phyloP scores from a whole-genome alignment of 2,113 vertebrate species.

The Chroicocephalus ridibundus region DNA sequence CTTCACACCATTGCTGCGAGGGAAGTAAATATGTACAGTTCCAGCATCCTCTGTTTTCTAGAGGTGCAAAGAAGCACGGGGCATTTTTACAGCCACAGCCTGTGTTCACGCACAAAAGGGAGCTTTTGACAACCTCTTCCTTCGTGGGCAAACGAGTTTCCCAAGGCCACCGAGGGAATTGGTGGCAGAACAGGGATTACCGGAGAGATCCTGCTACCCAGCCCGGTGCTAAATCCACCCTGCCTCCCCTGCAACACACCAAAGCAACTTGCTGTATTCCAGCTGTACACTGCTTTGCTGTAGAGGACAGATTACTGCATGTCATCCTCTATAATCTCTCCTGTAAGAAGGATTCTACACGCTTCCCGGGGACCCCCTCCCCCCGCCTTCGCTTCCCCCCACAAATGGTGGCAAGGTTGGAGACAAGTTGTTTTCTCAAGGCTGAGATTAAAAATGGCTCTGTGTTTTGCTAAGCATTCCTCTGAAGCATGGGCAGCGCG shows the following conservation, averaged over 20 bases:
- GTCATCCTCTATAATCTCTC: slow-evolving; percentile 17
- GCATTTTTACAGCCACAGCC: not conserved
- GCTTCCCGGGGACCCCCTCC: not conserved
- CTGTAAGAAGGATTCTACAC: not conserved
- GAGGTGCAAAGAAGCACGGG: slow-evolving; percentile 31
- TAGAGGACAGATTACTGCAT: not conserved
- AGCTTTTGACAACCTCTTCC: slow-evolving; percentile 16
- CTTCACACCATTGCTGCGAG: slow-evolving; percentile 49
- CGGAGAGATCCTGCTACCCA: not conserved
- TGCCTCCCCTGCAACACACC: not conserved
- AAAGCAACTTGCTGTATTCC: not conserved
- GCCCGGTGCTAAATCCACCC: not conserved
- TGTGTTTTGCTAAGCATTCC: slow-evolving; percentile 63
- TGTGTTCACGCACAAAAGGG: not conserved
- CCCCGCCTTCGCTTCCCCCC: not conserved
- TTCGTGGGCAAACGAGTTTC: not conserved
- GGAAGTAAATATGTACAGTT: slow-evolving; percentile 58
- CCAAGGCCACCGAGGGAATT: not conserved
- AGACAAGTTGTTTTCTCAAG: slow-evolving; percentile 36
- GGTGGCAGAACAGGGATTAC: not conserved
- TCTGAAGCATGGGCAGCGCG: slow-evolving; percentile 45
- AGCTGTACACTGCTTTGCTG: not conserved
- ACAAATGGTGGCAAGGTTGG: slow-evolving; percentile 22
- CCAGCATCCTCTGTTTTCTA: slow-evolving; percentile 14
- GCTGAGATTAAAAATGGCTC: slow-evolving; percentile 30